Evolutionary conservation across 2,113 vertebrate species (phyloP).

Genomic region (Anser cygnoides): DNA sequence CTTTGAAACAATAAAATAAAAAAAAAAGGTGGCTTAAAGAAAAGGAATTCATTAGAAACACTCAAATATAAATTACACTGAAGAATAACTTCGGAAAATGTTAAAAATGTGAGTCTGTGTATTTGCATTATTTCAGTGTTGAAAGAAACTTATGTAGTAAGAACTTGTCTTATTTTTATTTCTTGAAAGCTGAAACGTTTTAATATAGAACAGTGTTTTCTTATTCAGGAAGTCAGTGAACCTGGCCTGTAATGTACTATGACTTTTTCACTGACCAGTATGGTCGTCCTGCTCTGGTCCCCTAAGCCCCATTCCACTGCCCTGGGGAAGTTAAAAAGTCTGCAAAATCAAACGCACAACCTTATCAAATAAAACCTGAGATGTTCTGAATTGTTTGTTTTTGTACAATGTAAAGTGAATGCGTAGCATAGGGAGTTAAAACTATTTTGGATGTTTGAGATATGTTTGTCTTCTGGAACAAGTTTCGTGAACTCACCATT

Average conservation of each 20-base stretch:
- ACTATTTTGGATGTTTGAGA: constrained; percentile 18
- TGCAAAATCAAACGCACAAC: neutral
- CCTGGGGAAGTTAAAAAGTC: neutral
- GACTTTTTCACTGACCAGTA: neutral
- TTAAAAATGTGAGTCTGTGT: neutral
- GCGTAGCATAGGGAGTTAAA: neutral
- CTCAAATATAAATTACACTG: neutral
- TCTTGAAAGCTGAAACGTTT: neutral
- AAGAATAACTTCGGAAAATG: neutral
- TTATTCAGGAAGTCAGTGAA: neutral
- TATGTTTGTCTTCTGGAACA: neutral
- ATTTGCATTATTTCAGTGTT: neutral
- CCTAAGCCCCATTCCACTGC: neutral
- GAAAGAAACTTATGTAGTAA: neutral
- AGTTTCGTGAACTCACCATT: neutral
- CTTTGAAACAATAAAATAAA: neutral
- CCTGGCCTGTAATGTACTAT: neutral
- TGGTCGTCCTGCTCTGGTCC: neutral
- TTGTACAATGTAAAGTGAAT: neutral
- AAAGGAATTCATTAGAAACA: neutral
- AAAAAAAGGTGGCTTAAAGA: neutral
- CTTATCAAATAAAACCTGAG: neutral
- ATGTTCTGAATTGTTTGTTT: neutral
- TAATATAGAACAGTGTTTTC: neutral
- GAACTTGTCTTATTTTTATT: neutral